Evolutionary conservation across 2,113 vertebrate genomes (phyloP).

Genomic region (Campylomormyrus numenius): DNA sequence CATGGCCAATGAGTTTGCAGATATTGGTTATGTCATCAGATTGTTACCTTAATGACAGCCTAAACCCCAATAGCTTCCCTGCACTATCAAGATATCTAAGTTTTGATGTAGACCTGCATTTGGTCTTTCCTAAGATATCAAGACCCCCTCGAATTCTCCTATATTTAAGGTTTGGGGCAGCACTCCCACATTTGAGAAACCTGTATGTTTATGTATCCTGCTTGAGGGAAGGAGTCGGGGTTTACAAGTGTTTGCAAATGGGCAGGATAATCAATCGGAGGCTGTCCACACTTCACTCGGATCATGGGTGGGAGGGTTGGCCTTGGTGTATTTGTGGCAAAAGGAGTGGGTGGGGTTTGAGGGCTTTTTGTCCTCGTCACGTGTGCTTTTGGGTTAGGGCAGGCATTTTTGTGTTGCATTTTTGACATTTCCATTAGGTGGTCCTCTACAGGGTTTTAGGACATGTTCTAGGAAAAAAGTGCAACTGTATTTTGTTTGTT

Average conservation of each 20-base stretch:
- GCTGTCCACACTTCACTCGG: not conserved
- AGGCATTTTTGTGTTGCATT: not conserved
- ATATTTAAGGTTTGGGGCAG: not conserved
- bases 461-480: slow-evolving; percentile 2
- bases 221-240: not conserved
- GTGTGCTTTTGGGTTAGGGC: not conserved
- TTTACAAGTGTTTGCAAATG: not conserved
- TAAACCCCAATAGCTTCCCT: slow-evolving; percentile 32
- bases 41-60: slow-evolving; percentile 49
- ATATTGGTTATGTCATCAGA: slow-evolving; percentile 60
- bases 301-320: not conserved
- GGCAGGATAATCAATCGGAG: not conserved
- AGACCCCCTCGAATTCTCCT: slow-evolving; percentile 12
- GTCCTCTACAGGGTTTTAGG: not conserved
- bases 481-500: slow-evolving; percentile 10
- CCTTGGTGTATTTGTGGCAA: not conserved
- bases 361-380: not conserved
- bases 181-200: not conserved
- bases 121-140: slow-evolving; percentile 38
- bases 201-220: not conserved
- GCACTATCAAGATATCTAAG: slow-evolving; percentile 42
- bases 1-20: slow-evolving; percentile 59
- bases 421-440: not conserved
- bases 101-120: slow-evolving; percentile 58
- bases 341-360: not conserved